These are phyloP conservation scores for Manacus vitellinus DNA, from an alignment of 2,113 vertebrate species.

Conservation along the genomic window DNA sequence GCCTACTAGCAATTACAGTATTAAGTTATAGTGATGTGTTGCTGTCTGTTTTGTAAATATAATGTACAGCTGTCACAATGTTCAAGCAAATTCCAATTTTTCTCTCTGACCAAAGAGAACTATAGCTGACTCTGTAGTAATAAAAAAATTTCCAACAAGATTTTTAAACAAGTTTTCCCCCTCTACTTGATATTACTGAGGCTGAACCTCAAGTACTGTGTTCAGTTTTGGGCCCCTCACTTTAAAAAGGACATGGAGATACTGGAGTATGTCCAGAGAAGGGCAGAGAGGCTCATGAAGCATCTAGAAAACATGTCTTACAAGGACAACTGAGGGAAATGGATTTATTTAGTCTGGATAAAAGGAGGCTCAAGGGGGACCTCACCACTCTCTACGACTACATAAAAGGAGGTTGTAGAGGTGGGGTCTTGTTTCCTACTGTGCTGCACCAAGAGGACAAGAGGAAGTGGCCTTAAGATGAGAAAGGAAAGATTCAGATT, in stretches of 20 bases:
- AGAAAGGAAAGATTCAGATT: background rate
- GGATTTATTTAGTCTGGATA: background rate
- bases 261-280: background rate
- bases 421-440: background rate
- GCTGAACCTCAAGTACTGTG: fast-evolving
- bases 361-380: background rate
- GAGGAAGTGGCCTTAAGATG: background rate
- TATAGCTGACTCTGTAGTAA: background rate
- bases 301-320: background rate
- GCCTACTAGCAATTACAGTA: background rate
- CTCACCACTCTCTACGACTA: background rate
- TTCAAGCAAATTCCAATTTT: background rate
- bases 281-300: background rate
- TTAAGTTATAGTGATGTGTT: background rate
- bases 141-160: background rate
- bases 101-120: background rate
- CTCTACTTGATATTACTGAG: background rate
- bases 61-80: fast-evolving
- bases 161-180: background rate
- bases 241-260: background rate
- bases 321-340: background rate
- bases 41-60: background rate
- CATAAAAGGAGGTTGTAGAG: background rate
- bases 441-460: background rate
- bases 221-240: background rate